These are phyloP conservation scores for Trinectes maculatus DNA, from an alignment of 2,113 vertebrate species.

Conservation along the genomic window DNA sequence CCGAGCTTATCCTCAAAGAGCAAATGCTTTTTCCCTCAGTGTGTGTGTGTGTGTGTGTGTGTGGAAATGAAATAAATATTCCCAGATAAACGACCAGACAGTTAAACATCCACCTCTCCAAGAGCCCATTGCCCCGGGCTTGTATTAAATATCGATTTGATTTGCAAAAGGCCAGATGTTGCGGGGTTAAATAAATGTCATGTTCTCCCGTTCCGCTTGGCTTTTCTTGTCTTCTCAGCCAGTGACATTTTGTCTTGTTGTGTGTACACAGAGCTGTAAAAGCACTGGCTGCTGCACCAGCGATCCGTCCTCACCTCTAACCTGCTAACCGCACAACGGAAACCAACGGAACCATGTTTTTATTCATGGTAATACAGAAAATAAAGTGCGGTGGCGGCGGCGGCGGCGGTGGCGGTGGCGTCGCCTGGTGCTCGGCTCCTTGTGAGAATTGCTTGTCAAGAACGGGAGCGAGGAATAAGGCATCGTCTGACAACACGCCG, in stretches of 20 bases:
- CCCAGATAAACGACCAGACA: slow-evolving; percentile 67
- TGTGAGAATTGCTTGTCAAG: slow-evolving; percentile 70
- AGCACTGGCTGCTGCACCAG: slow-evolving; percentile 12
- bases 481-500: slow-evolving; percentile 70
- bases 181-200: slow-evolving; percentile 75
- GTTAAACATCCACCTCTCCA: slow-evolving; percentile 67
- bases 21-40: slow-evolving; percentile 42
- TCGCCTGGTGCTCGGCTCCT: slow-evolving; percentile 43
- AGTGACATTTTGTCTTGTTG: slow-evolving; percentile 57
- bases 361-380: slow-evolving; percentile 18
- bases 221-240: slow-evolving; percentile 39
- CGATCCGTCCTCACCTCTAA: neutral
- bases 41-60: too few species aligned
- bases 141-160: slow-evolving; percentile 83
- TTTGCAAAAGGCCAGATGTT: slow-evolving; percentile 80
- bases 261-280: slow-evolving; percentile 32
- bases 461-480: slow-evolving; percentile 52
- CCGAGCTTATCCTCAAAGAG: slow-evolving; percentile 62
- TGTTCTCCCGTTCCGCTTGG: slow-evolving; percentile 51
- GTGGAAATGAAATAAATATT: slow-evolving; percentile 75
- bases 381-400: slow-evolving; percentile 53
- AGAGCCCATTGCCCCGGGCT: slow-evolving; percentile 65
- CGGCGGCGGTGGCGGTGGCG: too few species aligned
- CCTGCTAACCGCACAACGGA: too few species aligned
- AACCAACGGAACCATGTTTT: slow-evolving; percentile 5